phyloP scores from a whole-genome alignment of 2,888 invertebrate species.

The Tenthredo livida region DNA sequence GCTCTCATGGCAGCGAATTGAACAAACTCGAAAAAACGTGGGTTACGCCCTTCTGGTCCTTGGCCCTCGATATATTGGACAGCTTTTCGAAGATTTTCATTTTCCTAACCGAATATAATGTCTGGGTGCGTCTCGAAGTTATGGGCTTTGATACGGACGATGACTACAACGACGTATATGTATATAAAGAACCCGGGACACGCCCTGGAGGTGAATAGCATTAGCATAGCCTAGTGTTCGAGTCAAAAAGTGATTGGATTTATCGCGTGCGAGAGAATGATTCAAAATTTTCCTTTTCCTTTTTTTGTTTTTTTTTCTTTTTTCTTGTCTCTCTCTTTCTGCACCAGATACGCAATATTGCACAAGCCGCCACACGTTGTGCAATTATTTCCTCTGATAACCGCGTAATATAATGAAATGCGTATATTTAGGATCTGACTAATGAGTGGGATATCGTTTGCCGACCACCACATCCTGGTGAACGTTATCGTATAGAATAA shows the following conservation, averaged over 20 bases:
- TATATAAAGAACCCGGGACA: constrained; percentile 25
- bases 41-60: no score
- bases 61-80: background rate
- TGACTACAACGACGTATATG: background rate
- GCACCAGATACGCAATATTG: no score
- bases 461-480: background rate
- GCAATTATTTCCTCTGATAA: background rate
- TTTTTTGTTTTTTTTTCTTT: no score
- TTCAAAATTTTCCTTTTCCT: background rate
- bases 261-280: background rate
- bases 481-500: background rate
- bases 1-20: no score
- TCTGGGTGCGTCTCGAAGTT: constrained; percentile 23
- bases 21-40: no score
- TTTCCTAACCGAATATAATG: background rate
- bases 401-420: background rate
- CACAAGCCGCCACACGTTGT: no score
- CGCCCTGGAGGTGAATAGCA: background rate
- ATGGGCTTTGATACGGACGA: constrained; percentile 1
- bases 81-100: constrained; percentile 20
- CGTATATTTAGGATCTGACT: background rate
- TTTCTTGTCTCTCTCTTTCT: no score
- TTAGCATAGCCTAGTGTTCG: background rate
- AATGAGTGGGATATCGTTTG: background rate
- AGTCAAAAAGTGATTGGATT: constrained; percentile 25